Base-by-base conservation (phyloP, 2,113 vertebrate species). In the Suncus etruscus region DNA sequence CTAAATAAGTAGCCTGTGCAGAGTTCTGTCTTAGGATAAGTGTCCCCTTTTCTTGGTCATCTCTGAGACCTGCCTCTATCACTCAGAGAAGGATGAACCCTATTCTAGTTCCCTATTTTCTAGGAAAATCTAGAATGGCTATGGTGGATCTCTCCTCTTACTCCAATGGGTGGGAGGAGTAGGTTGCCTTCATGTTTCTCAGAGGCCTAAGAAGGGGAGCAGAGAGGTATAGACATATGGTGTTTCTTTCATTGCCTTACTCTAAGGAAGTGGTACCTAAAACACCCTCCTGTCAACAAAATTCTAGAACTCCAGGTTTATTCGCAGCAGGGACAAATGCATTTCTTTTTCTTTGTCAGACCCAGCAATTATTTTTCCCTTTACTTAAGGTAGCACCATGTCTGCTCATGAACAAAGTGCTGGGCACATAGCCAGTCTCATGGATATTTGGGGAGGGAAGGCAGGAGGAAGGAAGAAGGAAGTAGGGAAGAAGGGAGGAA, bases 271-370 rank as follows among this genome's bases (percentile, higher is more conserved):
- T 61, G 7, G 58, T 20, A 20, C 15, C 58, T 20, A 18, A 3
- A 74, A 69, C 24, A 24, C 29, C 24, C 25, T 69, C n/a, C 75
- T 31, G 12, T 14, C n/a, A 75, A 74, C n/a, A 54, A 50, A 69
- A 81, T 83, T 65, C 68, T 20, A 24, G 65, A 83, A 32, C 47
- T 51, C 58, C 15, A 0, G 2, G 72, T 22, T 3, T 32, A 24
- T 51, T 74, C 79, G n/a, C 0, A 65, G 12, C 51, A 54, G 15
- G 65, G 72, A 9, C 2, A 51, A 51, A 32, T 0, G 1, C 70
- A 29, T 39, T 91, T 83, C n/a, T n/a, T 27, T 66, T 18, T 73
- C 24, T 32, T 77, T 73, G 76, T 61, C 73, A 58, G 58, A 61
- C 58, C 54, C 58, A 61, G 25, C 63, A 22, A 72, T 8, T 12